Percentiles rank a stretch among this genome's conserved stretches.
These are phyloP conservation scores for Diadegma fenestrale DNA, from an alignment of 2,888 invertebrate species.

Conservation along the genomic window DNA sequence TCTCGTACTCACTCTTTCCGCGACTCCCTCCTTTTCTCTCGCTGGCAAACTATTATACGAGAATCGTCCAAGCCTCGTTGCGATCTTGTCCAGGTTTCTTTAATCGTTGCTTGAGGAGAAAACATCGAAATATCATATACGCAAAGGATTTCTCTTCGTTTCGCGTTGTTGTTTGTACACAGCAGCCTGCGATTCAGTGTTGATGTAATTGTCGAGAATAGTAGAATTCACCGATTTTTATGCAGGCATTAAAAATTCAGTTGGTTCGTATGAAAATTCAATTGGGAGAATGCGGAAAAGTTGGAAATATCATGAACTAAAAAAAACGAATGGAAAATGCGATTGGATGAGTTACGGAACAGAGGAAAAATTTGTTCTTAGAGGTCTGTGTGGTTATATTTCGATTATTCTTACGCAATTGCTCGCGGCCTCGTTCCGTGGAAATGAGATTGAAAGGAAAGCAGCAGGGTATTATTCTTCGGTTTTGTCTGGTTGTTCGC, in stretches of 20 bases:
- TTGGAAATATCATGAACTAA: background rate
- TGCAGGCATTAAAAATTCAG: background rate
- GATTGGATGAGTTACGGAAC: background rate
- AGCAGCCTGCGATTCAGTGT: slow-evolving; percentile 5
- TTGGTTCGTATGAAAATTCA: background rate
- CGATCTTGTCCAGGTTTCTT: slow-evolving; percentile 40
- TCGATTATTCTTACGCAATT: slow-evolving; percentile 61
- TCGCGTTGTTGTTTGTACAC: slow-evolving; percentile 26
- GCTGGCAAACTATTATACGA: slow-evolving; percentile 53
- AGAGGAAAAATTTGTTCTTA: background rate
- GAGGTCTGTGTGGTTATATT: slow-evolving; percentile 19
- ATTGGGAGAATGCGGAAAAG: background rate
- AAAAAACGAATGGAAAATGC: background rate
- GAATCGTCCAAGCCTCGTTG: slow-evolving; percentile 22
- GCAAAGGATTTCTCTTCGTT: slow-evolving; percentile 19
- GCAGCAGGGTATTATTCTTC: slow-evolving; percentile 52
- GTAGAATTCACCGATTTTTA: background rate
- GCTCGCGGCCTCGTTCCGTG: slow-evolving; percentile 59
- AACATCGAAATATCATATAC: slow-evolving; percentile 52
- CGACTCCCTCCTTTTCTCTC: slow-evolving; percentile 5
- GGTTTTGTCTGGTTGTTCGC: slow-evolving; percentile 53
- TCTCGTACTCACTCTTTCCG: slow-evolving; percentile 1
- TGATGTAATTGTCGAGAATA: background rate
- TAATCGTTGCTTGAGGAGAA: slow-evolving; percentile 22
- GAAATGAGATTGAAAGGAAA: slow-evolving; percentile 54